Conservation (phyloP, 2,113 vertebrate species). For the Rhynchomys soricoides region DNA sequence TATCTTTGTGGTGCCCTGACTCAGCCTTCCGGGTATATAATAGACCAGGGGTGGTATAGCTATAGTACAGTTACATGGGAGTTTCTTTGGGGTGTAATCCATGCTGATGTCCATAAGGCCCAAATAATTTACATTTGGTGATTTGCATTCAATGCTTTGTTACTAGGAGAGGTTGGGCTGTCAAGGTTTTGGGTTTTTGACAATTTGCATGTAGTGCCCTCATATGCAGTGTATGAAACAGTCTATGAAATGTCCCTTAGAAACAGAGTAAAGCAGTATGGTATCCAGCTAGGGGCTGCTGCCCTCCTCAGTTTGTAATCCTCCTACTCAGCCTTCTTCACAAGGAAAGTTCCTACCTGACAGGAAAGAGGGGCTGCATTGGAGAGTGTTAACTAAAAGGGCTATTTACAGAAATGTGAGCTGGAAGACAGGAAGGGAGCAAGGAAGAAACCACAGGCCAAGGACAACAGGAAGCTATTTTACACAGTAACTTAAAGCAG, state of each 20-base stretch:
- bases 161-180: too few relatives aligned
- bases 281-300: accelerated
- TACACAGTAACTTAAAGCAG: not conserved
- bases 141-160: not conserved
- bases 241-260: not conserved
- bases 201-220: not conserved
- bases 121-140: not conserved
- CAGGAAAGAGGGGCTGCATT: not conserved
- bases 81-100: not conserved
- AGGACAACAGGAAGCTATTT: not conserved
- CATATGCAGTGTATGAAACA: not conserved
- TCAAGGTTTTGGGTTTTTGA: not conserved
- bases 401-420: not conserved
- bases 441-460: not conserved
- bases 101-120: not conserved
- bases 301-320: not conserved
- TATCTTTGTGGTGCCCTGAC: not conserved
- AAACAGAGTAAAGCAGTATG: not conserved
- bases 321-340: not conserved
- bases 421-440: not conserved
- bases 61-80: not conserved
- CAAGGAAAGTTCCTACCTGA: too few relatives aligned
- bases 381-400: too few relatives aligned
- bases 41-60: not conserved
- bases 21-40: not conserved